Conservation (phyloP, 2,113 vertebrate species). For the Serilophus lunatus region DNA sequence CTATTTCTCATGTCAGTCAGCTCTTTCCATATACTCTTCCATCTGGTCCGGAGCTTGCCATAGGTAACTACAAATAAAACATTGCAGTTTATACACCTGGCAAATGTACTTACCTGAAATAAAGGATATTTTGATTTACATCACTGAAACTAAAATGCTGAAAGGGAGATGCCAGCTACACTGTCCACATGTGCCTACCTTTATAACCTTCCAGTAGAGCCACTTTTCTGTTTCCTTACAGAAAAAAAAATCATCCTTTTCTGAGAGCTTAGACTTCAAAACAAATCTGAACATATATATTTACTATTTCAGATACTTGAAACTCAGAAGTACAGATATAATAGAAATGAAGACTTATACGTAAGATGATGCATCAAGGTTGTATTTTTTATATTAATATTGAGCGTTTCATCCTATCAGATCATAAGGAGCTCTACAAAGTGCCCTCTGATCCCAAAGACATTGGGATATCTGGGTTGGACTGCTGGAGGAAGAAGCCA, state of each 20-base stretch:
- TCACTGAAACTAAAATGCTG: not conserved
- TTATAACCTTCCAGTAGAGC: not conserved
- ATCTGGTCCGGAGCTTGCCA: not conserved
- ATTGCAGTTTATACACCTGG: not conserved
- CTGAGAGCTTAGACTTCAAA: not conserved
- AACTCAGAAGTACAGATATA: not conserved
- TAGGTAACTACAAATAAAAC: not conserved
- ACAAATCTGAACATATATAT: not conserved
- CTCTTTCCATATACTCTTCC: not conserved
- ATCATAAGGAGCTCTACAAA: too few relatives aligned
- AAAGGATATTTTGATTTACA: not conserved
- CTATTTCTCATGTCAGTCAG: not conserved
- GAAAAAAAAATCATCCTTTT: not conserved
- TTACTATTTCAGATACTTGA: not conserved
- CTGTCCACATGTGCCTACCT: not conserved
- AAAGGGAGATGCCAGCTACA: not conserved
- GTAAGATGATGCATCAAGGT: not conserved
- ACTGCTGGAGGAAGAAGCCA: not conserved
- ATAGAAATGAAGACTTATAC: not conserved
- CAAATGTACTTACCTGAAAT: not conserved
- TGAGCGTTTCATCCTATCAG: not conserved
- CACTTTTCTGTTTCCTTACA: not conserved
- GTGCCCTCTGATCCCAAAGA: not conserved
- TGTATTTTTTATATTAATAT: not conserved
- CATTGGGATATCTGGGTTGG: not conserved